Percentiles rank a stretch among this genome's conserved stretches.
Conservation (phyloP, 2,113 vertebrate genomes). For the Phyllopteryx taeniolatus region DNA sequence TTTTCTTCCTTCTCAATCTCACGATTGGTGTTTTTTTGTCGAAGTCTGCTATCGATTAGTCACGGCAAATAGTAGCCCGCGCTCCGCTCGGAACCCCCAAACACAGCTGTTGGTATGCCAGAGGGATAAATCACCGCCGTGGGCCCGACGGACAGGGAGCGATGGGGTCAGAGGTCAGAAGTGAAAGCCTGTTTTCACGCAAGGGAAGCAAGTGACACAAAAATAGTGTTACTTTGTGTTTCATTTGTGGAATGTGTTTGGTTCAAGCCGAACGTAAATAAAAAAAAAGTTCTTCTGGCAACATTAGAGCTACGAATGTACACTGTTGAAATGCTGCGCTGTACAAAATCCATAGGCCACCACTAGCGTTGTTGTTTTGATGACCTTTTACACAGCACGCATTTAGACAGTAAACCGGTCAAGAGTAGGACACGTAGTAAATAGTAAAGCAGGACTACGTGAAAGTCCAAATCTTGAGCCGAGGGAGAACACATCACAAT, state of each 20-base stretch:
- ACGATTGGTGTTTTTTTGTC: constrained; percentile 58
- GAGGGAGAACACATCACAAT: background rate
- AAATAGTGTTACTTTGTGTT: constrained; percentile 7
- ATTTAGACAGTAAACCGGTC: background rate
- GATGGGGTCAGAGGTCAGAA: constrained; percentile 58
- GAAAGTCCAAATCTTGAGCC: background rate
- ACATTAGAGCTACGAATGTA: background rate
- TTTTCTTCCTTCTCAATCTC: constrained; percentile 56
- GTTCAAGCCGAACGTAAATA: background rate
- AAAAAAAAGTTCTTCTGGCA: background rate
- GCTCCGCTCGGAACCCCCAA: constrained; percentile 63
- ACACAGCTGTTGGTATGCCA: constrained; percentile 79
- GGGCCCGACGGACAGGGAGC: constrained; percentile 56
- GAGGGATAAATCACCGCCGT: constrained; percentile 76
- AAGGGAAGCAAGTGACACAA: constrained; percentile 23
- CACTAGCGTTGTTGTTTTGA: background rate
- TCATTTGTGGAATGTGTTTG: background rate
- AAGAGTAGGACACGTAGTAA: background rate
- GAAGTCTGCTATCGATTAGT: constrained; percentile 82
- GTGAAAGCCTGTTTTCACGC: constrained; percentile 41
- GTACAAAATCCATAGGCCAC: background rate
- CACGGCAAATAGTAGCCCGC: constrained; percentile 74
- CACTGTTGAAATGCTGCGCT: background rate
- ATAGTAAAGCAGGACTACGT: background rate
- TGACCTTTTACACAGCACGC: background rate